Evolutionary conservation across 2,888 invertebrate genomes (phyloP).

Genomic region (Gymnoscelis rufifasciata): DNA sequence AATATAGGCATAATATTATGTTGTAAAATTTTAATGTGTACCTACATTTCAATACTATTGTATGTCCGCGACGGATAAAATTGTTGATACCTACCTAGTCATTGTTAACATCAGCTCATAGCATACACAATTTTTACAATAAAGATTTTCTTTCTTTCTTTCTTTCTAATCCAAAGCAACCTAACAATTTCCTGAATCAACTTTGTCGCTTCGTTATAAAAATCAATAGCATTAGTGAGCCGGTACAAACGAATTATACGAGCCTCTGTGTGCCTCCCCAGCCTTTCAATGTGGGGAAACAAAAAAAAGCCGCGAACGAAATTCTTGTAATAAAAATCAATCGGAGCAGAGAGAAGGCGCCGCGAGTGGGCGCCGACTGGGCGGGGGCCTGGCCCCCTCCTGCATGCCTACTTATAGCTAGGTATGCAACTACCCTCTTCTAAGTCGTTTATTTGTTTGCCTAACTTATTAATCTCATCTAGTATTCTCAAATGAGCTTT

Average conservation of each 20-base stretch:
- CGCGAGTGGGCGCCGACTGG: conserved; percentile 69
- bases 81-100: no score
- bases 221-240: conserved; percentile 78
- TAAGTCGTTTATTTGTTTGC: conserved; percentile 5
- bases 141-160: no score
- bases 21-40: no score
- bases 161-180: conserved; percentile 18
- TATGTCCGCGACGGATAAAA: no score
- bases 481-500: neutral
- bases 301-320: conserved; percentile 73
- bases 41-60: no score
- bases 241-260: conserved; percentile 78
- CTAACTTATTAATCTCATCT: no score
- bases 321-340: conserved; percentile 81
- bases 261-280: conserved; percentile 68
- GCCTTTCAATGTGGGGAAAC: conserved; percentile 67
- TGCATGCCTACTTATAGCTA: conserved; percentile 56
- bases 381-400: conserved; percentile 48
- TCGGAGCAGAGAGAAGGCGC: conserved; percentile 77
- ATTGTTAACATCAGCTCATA: no score
- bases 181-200: conserved; percentile 36
- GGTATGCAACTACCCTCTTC: conserved; percentile 56
- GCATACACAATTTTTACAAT: no score
- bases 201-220: conserved; percentile 70
- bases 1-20: no score